A percentile compares a stretch with the other conserved stretches of the same genome.
Evolutionary conservation across 2,113 vertebrate genomes (phyloP).

Genomic region (Columba janthina): DNA sequence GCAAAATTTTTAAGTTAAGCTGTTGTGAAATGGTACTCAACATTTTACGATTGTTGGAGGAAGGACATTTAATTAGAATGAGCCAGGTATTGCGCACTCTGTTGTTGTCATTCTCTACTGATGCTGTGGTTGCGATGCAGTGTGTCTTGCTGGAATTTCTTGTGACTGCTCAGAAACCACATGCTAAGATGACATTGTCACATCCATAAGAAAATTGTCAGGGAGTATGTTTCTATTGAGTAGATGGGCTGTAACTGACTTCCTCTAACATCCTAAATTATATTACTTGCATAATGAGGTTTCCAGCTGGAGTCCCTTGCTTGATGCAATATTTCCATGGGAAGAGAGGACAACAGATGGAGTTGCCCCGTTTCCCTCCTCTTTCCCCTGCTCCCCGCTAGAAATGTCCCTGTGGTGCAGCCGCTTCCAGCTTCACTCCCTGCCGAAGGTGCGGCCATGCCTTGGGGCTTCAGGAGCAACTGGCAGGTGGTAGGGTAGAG

Average conservation of each 20-base stretch:
- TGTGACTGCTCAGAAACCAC: constrained; percentile 1
- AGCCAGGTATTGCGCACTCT: not conserved
- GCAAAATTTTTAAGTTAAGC: constrained; percentile 41
- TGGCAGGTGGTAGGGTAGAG: not conserved
- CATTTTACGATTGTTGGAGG: not conserved
- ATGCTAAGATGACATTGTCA: not conserved
- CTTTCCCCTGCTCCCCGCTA: not conserved
- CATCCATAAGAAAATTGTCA: not conserved
- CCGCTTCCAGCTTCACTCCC: not conserved
- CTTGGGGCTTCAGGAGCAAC: not conserved
- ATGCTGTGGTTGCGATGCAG: not conserved
- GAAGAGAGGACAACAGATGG: not conserved
- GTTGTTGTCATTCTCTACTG: not conserved
- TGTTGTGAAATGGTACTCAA: constrained; percentile 48
- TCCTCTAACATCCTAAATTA: not conserved
- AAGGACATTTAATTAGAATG: not conserved
- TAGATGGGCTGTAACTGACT: not conserved
- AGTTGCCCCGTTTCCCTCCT: not conserved
- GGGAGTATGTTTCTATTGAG: not conserved
- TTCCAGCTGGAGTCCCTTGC: not conserved
- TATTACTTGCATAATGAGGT: not conserved
- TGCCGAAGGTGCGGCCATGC: not conserved
- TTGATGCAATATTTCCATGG: not conserved
- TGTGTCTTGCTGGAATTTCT: not conserved
- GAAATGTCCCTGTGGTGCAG: not conserved